Evolutionary conservation across 2,113 vertebrate genomes (phyloP).

Genomic region (Ctenomys sociabilis): DNA sequence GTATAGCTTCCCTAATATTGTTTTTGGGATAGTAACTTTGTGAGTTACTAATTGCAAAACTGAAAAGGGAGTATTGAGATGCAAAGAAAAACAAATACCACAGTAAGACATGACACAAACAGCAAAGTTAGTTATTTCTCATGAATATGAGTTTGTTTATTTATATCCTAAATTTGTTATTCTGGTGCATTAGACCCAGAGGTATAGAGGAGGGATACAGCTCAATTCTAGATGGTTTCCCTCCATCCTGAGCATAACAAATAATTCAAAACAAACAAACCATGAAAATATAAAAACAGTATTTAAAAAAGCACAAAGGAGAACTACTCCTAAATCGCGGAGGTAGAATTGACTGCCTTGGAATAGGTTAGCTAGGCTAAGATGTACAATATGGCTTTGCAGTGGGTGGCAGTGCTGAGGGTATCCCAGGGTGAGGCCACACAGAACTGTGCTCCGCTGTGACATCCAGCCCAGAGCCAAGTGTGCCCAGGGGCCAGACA

Average conservation of each 20-base stretch:
- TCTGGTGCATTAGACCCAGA: background rate
- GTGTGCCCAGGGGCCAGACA: fast-evolving
- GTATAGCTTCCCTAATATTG: background rate
- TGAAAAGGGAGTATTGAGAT: background rate
- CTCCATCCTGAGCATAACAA: background rate
- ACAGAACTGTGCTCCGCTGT: background rate
- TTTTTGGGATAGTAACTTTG: background rate
- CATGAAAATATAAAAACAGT: background rate
- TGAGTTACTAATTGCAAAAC: no score
- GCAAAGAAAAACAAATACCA: background rate
- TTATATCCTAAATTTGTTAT: background rate
- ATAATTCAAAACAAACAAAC: background rate
- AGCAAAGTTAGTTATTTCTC: background rate
- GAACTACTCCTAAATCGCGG: background rate
- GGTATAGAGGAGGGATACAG: background rate
- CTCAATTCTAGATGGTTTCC: background rate
- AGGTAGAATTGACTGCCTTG: background rate
- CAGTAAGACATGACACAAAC: background rate
- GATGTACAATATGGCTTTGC: background rate
- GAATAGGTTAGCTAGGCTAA: background rate
- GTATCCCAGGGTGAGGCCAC: fast-evolving
- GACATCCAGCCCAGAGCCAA: background rate
- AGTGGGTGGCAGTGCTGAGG: background rate
- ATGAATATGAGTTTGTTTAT: background rate
- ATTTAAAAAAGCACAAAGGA: background rate